These are phyloP conservation scores for Lymantria monacha DNA, from an alignment of 2,888 invertebrate genomes.

Conservation along the genomic window DNA sequence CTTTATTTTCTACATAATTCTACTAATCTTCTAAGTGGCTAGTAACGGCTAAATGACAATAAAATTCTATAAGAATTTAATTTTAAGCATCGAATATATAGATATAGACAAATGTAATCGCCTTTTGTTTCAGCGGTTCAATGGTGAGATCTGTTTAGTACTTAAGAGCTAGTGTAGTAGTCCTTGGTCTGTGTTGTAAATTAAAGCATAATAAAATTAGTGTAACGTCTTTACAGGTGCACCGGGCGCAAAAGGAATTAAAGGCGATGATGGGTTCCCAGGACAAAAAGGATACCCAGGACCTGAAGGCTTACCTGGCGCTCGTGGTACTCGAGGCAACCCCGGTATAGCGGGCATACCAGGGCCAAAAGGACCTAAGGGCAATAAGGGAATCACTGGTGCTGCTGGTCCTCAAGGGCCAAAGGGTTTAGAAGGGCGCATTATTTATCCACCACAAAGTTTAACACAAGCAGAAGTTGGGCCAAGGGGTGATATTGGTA, in stretches of 20 bases:
- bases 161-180: too few species aligned
- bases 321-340: slow-evolving; percentile 49
- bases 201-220: too few species aligned
- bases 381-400: slow-evolving; percentile 65
- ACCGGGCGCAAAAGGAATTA: slow-evolving; percentile 58
- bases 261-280: slow-evolving; percentile 57
- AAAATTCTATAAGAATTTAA: too few species aligned
- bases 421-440: slow-evolving; percentile 72
- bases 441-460: slow-evolving; percentile 44
- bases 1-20: too few species aligned
- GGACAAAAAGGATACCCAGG: slow-evolving; percentile 60
- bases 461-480: slow-evolving; percentile 72
- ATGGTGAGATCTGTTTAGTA: too few species aligned
- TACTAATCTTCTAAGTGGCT: too few species aligned
- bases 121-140: too few species aligned
- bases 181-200: too few species aligned
- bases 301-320: slow-evolving; percentile 53
- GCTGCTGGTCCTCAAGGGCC: slow-evolving; percentile 76
- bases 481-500: slow-evolving; percentile 82
- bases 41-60: too few species aligned
- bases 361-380: slow-evolving; percentile 75
- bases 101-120: too few species aligned
- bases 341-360: slow-evolving; percentile 70
- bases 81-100: too few species aligned
- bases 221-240: slow-evolving; percentile 40